These are phyloP conservation scores for Mormyrus proboscirostris DNA, from an alignment of 2,797 vertebrate species.

Conservation along the genomic window DNA sequence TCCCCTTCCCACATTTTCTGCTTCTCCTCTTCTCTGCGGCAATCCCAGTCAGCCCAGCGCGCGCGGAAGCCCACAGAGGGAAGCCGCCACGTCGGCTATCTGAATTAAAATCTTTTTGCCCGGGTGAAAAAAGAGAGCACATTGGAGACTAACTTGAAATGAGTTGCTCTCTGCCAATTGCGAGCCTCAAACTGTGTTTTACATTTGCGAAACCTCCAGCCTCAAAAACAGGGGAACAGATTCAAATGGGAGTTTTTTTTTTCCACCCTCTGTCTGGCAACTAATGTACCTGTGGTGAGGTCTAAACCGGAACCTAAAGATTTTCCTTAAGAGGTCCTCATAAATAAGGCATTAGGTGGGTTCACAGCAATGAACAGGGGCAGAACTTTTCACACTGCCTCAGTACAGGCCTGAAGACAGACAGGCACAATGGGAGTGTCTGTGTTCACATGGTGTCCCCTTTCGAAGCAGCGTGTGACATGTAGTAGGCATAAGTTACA, in stretches of 20 bases:
- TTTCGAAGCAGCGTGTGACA: neutral
- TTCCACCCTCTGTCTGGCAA: neutral
- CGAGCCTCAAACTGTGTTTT: constrained; percentile 19
- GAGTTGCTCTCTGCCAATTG: constrained; percentile 60
- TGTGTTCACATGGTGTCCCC: neutral
- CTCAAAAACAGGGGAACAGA: constrained; percentile 55
- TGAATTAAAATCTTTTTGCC: constrained; percentile 54
- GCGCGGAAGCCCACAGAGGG: neutral
- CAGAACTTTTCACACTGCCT: constrained; percentile 25
- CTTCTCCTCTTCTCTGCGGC: constrained; percentile 45
- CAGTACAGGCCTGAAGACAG: neutral
- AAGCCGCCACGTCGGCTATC: constrained; percentile 46
- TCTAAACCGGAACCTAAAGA: constrained; percentile 58
- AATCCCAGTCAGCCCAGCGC: constrained; percentile 34
- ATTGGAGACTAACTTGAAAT: constrained; percentile 21
- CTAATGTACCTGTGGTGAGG: constrained; percentile 35
- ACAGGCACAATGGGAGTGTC: neutral
- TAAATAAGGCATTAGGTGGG: constrained; percentile 69
- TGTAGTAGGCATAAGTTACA: neutral
- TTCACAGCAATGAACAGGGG: constrained; percentile 60
- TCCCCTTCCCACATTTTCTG: constrained; percentile 44
- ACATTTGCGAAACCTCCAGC: constrained; percentile 44
- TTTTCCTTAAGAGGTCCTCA: constrained; percentile 60
- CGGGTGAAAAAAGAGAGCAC: constrained; percentile 46
- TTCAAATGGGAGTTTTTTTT: constrained; percentile 50